A percentile compares a stretch with the other conserved stretches of the same genome.
Conservation (phyloP, 2,113 vertebrate genomes). For the Lagopus leucura region DNA sequence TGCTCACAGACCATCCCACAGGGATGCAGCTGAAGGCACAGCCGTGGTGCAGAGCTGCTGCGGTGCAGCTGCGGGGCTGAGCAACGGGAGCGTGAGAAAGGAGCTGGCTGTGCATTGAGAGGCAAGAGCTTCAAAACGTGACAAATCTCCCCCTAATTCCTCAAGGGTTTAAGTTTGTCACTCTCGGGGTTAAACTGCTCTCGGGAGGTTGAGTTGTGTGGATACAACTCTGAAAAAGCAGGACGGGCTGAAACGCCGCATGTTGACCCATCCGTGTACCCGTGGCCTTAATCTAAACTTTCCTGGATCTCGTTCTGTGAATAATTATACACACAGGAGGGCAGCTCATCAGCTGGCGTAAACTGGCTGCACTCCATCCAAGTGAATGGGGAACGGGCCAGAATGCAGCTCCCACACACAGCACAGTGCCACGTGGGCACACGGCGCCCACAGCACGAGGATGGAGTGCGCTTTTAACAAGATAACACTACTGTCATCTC, state of each 20-base stretch:
- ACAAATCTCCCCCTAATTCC: not conserved
- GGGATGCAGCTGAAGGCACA: not conserved
- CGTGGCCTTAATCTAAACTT: conserved; percentile 46
- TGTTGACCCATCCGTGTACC: conserved; percentile 6
- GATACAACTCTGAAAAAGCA: not conserved
- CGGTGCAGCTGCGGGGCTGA: not conserved
- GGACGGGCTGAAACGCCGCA: conserved; percentile 1
- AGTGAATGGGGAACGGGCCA: not conserved
- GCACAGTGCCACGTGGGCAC: not conserved
- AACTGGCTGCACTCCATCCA: not conserved
- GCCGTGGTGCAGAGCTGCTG: not conserved
- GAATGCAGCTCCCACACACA: not conserved
- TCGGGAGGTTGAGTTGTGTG: not conserved
- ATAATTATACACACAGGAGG: conserved; percentile 48
- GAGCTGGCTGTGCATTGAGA: not conserved
- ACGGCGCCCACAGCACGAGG: too few relatives aligned
- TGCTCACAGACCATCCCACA: too few relatives aligned
- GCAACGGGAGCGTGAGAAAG: not conserved
- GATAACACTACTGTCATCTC: not conserved
- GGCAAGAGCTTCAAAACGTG: not conserved
- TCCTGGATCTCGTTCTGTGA: conserved; percentile 27
- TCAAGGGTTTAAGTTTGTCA: not conserved
- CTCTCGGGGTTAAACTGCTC: not conserved
- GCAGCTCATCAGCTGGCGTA: conserved; percentile 34
- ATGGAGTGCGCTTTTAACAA: too few relatives aligned